These are phyloP conservation scores for Noctua pronuba DNA, from an alignment of 2,888 invertebrate species.

Conservation along the genomic window DNA sequence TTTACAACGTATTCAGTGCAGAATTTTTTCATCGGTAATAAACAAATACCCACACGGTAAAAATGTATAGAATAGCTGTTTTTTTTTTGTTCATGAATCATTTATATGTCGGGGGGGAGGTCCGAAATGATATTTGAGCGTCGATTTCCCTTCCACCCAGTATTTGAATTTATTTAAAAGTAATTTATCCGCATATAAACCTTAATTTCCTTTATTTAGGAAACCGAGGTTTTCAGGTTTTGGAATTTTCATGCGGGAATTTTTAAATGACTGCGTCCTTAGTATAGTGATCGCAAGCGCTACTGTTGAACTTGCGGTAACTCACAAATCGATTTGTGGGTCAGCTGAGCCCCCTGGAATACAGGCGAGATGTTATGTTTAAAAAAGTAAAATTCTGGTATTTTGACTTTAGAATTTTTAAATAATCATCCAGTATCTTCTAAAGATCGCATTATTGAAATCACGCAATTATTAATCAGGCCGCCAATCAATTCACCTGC, in stretches of 20 bases:
- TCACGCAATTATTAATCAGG: conserved; percentile 9
- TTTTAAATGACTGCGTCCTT: background rate
- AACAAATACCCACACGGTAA: no score
- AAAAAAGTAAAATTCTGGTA: background rate
- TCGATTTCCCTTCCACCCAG: no score
- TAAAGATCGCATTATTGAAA: background rate
- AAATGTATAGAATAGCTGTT: no score
- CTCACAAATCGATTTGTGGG: background rate
- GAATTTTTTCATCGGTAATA: no score
- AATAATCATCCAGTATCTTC: background rate
- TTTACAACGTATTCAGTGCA: no score
- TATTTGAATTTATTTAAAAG: background rate
- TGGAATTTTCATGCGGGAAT: background rate
- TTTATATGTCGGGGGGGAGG: no score
- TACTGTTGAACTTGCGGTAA: background rate
- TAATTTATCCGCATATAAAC: background rate
- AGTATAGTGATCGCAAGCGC: background rate
- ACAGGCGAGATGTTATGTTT: no score
- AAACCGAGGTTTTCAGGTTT: background rate
- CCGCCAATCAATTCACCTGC: conserved; percentile 14
- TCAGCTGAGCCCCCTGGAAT: background rate
- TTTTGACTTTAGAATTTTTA: background rate
- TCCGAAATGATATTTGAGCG: background rate
- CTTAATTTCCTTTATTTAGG: background rate
- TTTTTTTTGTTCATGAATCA: no score